phyloP scores from a whole-genome alignment of 30 jellyfish, hydroid and myxozoan species.

The Turritopsis rubra region DNA sequence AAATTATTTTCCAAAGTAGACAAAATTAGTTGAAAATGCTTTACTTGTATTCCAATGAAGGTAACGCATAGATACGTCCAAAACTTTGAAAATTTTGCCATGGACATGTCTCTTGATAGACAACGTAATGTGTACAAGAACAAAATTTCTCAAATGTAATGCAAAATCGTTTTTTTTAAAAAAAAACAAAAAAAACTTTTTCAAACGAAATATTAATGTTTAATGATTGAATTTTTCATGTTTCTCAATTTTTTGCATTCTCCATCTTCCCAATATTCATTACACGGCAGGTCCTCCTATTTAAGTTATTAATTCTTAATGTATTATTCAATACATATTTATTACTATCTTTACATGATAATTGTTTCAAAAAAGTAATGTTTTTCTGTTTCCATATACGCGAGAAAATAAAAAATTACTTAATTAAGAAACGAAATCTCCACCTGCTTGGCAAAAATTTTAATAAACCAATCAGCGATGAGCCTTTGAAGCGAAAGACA shows the following conservation, averaged over 20 bases:
- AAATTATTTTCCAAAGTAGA: background rate
- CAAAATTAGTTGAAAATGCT: background rate
- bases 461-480: background rate
- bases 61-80: background rate
- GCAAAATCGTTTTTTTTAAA: background rate
- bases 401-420: background rate
- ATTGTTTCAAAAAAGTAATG: background rate
- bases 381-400: background rate
- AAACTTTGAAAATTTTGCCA: background rate
- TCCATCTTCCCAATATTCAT: background rate
- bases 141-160: background rate
- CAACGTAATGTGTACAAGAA: background rate
- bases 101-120: background rate
- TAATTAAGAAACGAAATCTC: background rate
- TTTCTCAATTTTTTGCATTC: too few relatives aligned
- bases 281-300: background rate
- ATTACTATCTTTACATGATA: background rate
- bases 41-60: background rate
- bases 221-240: background rate
- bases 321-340: background rate
- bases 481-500: background rate
- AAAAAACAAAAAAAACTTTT: too few relatives aligned
- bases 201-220: background rate
- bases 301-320: background rate
- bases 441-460: background rate